These are phyloP conservation scores for Ecliptopera silaceata DNA, from an alignment of 2,888 invertebrate genomes.

Conservation along the genomic window DNA sequence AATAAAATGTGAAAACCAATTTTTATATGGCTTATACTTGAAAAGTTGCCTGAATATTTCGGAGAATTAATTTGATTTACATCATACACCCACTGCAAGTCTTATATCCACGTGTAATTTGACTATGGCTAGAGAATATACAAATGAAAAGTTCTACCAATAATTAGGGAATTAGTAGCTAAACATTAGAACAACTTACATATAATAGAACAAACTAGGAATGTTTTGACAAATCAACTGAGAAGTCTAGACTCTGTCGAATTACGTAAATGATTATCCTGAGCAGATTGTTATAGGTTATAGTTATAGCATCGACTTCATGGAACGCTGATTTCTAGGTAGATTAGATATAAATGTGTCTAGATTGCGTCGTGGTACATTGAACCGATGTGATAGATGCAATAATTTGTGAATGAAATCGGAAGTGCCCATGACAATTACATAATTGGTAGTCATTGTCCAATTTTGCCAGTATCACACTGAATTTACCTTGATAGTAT, in stretches of 20 bases:
- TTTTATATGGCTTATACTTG: too few relatives aligned
- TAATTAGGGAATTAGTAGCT: too few relatives aligned
- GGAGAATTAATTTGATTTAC: too few relatives aligned
- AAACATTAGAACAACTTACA: too few relatives aligned
- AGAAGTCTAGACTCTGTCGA: background rate
- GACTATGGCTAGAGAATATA: too few relatives aligned
- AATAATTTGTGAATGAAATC: background rate
- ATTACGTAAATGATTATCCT: constrained; percentile 3
- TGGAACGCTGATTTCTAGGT: background rate
- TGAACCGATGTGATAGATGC: constrained; percentile 8
- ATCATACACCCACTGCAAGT: too few relatives aligned
- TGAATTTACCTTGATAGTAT: too few relatives aligned
- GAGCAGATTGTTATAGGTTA: background rate
- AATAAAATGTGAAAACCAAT: too few relatives aligned
- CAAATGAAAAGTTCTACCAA: too few relatives aligned
- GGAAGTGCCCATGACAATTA: constrained; percentile 10
- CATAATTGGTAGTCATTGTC: constrained; percentile 14
- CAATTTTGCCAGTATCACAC: background rate
- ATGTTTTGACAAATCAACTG: background rate
- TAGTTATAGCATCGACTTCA: background rate
- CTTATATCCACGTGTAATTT: too few relatives aligned
- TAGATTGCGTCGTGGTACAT: constrained; percentile 19
- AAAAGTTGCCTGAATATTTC: too few relatives aligned
- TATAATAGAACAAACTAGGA: too few relatives aligned
- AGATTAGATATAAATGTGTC: constrained; percentile 25